Base-by-base conservation (phyloP, 35 echinoderm and acorn worm species). In the Nesometra sesokonis region DNA sequence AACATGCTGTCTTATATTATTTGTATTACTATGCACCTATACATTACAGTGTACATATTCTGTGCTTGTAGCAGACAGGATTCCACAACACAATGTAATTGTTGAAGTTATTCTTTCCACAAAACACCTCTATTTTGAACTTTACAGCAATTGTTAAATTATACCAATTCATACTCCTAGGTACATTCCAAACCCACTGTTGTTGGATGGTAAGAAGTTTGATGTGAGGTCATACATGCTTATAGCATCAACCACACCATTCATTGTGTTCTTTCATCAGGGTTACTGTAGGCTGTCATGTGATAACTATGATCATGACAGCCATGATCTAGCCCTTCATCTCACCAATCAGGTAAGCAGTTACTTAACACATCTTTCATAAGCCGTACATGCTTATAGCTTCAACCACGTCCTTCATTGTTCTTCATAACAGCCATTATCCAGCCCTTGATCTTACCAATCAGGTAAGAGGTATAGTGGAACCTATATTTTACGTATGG, bases 211-310 rank as follows among this genome's bases (percentile, higher is more conserved):
- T 27, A 97, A 97, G 87, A 97, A 97, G 90, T 97, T 97, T 94
- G 95, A 97, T 82, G 95, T 97, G 30, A 57, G 95, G 23, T 79
- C 92, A 19, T 97, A 97, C 92, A 93, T 97, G 92, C 36, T 97
- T 37, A 94, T 97, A 36, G 95, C 92, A 33, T 97, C 92, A 36
- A 97, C 95, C 81, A 97, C 80, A 79, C 95, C 95, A 39, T 94
- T 89, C 78, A 90, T 97, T 5, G 92, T 97, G 0, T 82, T 97
- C 77, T 97, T 82, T 36, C 95, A 97, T 47, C 57, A 85, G 35
- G 95, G 95, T 3, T 97, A 97, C 82, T 90, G 90, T 9, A 89
- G 95, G 30, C 85, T 97, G 19, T 91, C 95, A 33, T 97, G 95
- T 89, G 89, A 97, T 46, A 81, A 91, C 33, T 97, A 97, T 80